Conservation (phyloP, 2,113 vertebrate genomes). For the Hipposideros armiger region DNA sequence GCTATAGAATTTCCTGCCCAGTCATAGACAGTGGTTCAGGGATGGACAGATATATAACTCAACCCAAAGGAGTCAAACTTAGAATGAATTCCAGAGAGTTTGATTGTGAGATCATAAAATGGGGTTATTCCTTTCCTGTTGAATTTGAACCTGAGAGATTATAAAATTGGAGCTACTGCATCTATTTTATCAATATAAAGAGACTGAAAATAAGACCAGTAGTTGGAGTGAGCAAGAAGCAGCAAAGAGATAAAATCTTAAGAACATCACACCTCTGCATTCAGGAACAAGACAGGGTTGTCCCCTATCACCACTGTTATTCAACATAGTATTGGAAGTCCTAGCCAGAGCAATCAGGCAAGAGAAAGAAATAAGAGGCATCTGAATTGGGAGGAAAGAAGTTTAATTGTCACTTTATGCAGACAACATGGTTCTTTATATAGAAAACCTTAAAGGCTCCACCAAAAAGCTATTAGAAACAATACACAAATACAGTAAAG, state of each 20-base stretch:
- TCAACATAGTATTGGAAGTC: too few species aligned
- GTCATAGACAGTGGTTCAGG: not conserved
- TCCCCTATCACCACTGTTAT: too few species aligned
- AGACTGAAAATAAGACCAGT: not conserved
- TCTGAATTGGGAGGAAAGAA: too few species aligned
- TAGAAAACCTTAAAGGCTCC: too few species aligned
- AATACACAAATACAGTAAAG: too few species aligned
- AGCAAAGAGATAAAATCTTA: not conserved
- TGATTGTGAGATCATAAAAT: not conserved
- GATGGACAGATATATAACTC: not conserved
- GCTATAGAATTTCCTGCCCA: not conserved
- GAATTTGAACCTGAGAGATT: not conserved
- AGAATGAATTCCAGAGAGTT: not conserved
- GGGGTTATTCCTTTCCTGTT: not conserved
- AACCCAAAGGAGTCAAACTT: not conserved
- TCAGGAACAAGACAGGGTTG: too few species aligned
- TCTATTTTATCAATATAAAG: not conserved
- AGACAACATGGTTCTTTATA: too few species aligned
- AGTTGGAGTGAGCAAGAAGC: not conserved
- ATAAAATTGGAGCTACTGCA: not conserved
- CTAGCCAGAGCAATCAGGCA: too few species aligned
- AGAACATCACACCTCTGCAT: not conserved
- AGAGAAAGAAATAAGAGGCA: too few species aligned
- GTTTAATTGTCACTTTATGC: too few species aligned
- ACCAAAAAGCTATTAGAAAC: too few species aligned